Conservation (phyloP, 2,113 vertebrate genomes). For the Mus spicilegus region DNA sequence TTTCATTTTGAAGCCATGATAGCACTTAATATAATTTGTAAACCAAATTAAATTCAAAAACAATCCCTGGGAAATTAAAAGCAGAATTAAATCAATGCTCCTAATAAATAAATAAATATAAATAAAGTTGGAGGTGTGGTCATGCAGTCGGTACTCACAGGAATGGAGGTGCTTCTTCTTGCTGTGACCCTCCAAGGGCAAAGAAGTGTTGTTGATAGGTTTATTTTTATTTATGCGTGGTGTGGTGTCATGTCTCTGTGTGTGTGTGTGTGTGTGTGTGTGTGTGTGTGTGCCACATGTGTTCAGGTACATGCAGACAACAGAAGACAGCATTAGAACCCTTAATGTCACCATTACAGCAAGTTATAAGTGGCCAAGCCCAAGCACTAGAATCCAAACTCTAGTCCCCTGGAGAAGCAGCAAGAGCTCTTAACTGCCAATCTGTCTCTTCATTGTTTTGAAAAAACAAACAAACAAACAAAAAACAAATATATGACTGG, state of each 20-base stretch:
- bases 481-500: neutral
- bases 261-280: neutral
- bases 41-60: constrained; percentile 26
- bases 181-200: neutral
- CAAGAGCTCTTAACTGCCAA: neutral
- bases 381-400: neutral
- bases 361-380: neutral
- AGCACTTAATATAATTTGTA: neutral
- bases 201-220: neutral
- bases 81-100: neutral
- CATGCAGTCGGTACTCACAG: neutral
- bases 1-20: constrained; percentile 1
- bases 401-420: neutral
- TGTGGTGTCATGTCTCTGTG: neutral
- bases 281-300: neutral
- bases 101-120: neutral
- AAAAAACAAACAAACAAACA: neutral
- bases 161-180: neutral
- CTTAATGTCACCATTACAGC: neutral
- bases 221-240: neutral
- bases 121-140: neutral
- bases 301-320: neutral
- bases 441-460: neutral
- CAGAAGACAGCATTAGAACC: neutral
- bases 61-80: neutral